These are phyloP conservation scores for Cheilosia grossa DNA, from an alignment of 2,888 invertebrate species.

Conservation along the genomic window DNA sequence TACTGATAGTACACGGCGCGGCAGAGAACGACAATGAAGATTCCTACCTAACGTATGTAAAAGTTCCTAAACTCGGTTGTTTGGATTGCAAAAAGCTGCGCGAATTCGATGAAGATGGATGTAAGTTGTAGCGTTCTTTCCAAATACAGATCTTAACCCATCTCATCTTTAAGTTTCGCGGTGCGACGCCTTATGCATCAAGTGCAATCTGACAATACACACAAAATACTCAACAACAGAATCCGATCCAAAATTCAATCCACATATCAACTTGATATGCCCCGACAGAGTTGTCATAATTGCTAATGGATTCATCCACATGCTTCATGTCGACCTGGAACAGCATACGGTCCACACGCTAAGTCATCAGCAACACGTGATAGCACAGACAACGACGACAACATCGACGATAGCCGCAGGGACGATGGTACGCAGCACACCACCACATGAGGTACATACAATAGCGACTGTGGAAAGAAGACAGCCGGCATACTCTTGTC, in stretches of 20 bases:
- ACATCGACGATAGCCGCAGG: constrained; percentile 65
- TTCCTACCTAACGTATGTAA: constrained; percentile 82
- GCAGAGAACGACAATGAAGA: constrained; percentile 82
- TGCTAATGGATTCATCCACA: constrained; percentile 93
- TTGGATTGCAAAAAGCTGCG: constrained; percentile 85
- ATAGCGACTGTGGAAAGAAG: constrained; percentile 36
- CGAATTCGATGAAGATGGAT: constrained; percentile 83
- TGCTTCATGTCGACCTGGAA: constrained; percentile 87
- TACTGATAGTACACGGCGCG: constrained; percentile 86
- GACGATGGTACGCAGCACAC: constrained; percentile 77
- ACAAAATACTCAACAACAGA: constrained; percentile 95
- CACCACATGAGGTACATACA: constrained; percentile 74
- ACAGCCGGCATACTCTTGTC: constrained; percentile 19
- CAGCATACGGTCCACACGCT: constrained; percentile 77
- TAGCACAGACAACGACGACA: constrained; percentile 44
- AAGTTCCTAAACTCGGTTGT: constrained; percentile 87
- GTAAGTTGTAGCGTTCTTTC: constrained; percentile 77
- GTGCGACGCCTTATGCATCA: constrained; percentile 89
- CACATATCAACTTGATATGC: constrained; percentile 88
- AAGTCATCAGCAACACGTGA: constrained; percentile 54
- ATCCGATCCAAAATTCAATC: constrained; percentile 91
- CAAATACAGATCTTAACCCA: constrained; percentile 74
- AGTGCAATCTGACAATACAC: constrained; percentile 96
- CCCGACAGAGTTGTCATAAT: constrained; percentile 91
- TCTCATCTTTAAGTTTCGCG: constrained; percentile 83